A percentile compares a stretch with the other conserved stretches of the same genome.
phyloP scores from a whole-genome alignment of 1,140 invertebrate species.

The Monomorium pharaonis region DNA sequence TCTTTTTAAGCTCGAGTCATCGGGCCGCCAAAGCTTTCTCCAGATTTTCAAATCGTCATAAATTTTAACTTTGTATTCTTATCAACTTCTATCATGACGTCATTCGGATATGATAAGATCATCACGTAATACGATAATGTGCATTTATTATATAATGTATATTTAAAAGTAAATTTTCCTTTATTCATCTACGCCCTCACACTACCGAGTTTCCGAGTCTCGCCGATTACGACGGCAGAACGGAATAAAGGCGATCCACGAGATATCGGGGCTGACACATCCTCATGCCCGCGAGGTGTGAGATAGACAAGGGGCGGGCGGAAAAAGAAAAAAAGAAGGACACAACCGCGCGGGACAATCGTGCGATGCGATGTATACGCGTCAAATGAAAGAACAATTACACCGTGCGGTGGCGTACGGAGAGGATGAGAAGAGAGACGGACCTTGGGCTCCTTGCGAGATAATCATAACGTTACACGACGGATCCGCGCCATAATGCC shows the following conservation, averaged over 20 bases:
- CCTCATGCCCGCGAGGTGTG: not conserved
- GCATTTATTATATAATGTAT: no score
- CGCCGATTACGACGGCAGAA: not conserved
- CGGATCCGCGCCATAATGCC: conserved; percentile 79
- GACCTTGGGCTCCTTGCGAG: conserved; percentile 82
- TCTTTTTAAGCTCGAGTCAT: not conserved
- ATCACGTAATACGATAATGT: no score
- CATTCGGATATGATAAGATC: no score
- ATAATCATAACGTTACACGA: conserved; percentile 83
- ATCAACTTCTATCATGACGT: not conserved
- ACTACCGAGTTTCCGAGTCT: not conserved
- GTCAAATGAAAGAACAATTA: conserved; percentile 78
- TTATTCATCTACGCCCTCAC: not conserved
- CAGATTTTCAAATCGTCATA: not conserved
- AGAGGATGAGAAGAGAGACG: conserved; percentile 75
- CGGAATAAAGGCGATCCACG: not conserved
- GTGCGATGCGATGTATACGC: conserved; percentile 39
- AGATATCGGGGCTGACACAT: not conserved
- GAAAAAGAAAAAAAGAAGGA: conserved; percentile 35
- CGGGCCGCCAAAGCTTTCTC: not conserved
- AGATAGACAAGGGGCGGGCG: not conserved
- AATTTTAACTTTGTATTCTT: no score
- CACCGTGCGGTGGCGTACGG: conserved; percentile 51
- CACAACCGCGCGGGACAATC: conserved; percentile 23
- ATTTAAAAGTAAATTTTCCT: not conserved